These are phyloP conservation scores for Enhydra lutris DNA, from an alignment of 2,113 vertebrate species.

Conservation along the genomic window DNA sequence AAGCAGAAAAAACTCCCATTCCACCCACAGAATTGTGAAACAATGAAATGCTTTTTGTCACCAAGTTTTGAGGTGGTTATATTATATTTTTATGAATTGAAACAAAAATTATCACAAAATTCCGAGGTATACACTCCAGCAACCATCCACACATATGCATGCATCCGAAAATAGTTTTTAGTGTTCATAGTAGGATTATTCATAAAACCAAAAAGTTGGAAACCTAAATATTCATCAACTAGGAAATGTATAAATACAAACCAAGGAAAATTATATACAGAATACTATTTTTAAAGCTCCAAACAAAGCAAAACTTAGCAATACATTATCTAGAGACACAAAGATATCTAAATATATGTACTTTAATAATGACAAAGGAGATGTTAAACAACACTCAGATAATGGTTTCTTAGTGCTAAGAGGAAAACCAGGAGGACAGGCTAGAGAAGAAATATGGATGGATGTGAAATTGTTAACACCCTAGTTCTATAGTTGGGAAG, in stretches of 20 bases:
- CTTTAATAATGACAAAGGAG: background rate
- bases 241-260: background rate
- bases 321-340: background rate
- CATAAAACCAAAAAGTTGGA: background rate
- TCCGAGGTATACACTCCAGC: background rate
- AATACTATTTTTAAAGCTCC: background rate
- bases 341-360: background rate
- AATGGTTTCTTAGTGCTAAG: conserved; percentile 4
- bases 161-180: background rate
- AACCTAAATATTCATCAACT: background rate
- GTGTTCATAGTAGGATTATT: background rate
- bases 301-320: conserved; percentile 35
- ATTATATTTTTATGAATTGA: background rate
- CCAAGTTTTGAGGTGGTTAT: background rate
- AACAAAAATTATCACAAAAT: conserved; percentile 20
- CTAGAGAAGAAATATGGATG: background rate
- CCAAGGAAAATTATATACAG: background rate
- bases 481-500: background rate
- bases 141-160: background rate
- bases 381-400: conserved; percentile 24
- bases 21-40: background rate
- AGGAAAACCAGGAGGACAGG: background rate
- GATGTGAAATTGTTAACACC: background rate
- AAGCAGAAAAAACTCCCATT: background rate
- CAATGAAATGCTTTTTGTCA: background rate